Evolutionary conservation across 2,113 vertebrate genomes (phyloP), one percentile per base, ranked within the genome.

Genomic region (Tor tambroides): DNA sequence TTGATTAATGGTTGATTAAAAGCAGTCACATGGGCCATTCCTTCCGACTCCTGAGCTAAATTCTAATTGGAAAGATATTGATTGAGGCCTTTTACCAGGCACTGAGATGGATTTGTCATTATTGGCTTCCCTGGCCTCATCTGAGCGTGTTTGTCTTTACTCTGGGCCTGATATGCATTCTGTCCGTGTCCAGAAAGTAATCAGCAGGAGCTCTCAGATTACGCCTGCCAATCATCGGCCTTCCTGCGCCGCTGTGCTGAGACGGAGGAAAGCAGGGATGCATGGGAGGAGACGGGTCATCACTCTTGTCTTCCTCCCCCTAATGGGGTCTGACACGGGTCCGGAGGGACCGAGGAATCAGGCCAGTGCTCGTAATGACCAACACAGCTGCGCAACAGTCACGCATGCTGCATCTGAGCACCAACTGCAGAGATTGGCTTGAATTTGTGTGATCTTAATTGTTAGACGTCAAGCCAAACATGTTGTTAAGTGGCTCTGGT

Each of bases 151-250:
- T 63, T 26, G 35, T 67, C 78, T 84, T 35, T 72, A 30, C 85
- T 15, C 65, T 26, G 1, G 10, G 23, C 49, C 85, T 49, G 79
- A 80, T 87, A 35, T 76, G 51, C 69, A 83, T 87, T 75, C 79
- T 26, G 69, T 59, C 38, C 35, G 15, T 35, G 71, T 74, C 23
- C 59, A 35, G 35, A 83, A 75, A 26, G 67, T 61, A 32, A 81
- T 81, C 86, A 87, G 30, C 79, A 43, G 54, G 38, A 43, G 67
- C 85, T 74, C 80, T 10, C 78, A 80, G 69, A 83, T 87, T 46
- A 72, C 80, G 26, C 15, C 61, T 51, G 76, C 46, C 85, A 41
- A 38, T 80, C 85, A 80, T 43, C 41, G 46, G 26, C 28, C 80
- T 80, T 54, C 77, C 46, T 41, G 61, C n/a, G 6, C n/a, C 38